Evolutionary conservation across 2,888 invertebrate species (phyloP).

Genomic region (Lepidocyrtinus sp.): DNA sequence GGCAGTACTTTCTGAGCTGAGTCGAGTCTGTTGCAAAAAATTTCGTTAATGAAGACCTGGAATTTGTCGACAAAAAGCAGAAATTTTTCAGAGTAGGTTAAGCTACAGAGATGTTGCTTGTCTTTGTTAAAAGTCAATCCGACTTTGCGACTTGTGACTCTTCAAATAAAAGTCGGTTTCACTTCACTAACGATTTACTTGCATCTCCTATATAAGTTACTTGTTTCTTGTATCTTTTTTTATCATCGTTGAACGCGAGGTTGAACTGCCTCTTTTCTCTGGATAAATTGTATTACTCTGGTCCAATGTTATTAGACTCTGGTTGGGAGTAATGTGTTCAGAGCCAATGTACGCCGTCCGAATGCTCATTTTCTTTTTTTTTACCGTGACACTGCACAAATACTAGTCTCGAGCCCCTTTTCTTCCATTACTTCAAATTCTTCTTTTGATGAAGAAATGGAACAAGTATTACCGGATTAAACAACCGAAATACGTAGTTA

Average conservation of each 20-base stretch:
- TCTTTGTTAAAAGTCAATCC: conserved; percentile 14
- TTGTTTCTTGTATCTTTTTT: neutral
- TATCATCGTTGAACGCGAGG: too few relatives aligned
- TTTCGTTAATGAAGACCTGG: conserved; percentile 10
- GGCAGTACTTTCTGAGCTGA: neutral
- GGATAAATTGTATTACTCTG: too few relatives aligned
- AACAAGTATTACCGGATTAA: too few relatives aligned
- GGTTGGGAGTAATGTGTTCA: neutral
- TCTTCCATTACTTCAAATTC: too few relatives aligned
- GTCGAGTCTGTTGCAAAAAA: neutral
- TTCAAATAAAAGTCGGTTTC: conserved; percentile 41
- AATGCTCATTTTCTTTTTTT: neutral
- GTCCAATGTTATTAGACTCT: too few relatives aligned
- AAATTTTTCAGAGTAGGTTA: conserved; percentile 28
- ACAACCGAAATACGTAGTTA: too few relatives aligned
- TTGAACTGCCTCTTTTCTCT: too few relatives aligned
- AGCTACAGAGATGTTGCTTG: conserved; percentile 32
- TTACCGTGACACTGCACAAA: conserved; percentile 17
- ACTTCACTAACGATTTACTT: conserved; percentile 33
- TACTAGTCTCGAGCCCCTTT: too few relatives aligned
- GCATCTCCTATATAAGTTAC: neutral
- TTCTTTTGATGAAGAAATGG: too few relatives aligned
- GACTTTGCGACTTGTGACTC: conserved; percentile 18
- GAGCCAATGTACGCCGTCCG: neutral
- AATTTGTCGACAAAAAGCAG: conserved; percentile 20